Base-by-base conservation (phyloP, 2,113 vertebrate species). In the Aptenodytes patagonicus region DNA sequence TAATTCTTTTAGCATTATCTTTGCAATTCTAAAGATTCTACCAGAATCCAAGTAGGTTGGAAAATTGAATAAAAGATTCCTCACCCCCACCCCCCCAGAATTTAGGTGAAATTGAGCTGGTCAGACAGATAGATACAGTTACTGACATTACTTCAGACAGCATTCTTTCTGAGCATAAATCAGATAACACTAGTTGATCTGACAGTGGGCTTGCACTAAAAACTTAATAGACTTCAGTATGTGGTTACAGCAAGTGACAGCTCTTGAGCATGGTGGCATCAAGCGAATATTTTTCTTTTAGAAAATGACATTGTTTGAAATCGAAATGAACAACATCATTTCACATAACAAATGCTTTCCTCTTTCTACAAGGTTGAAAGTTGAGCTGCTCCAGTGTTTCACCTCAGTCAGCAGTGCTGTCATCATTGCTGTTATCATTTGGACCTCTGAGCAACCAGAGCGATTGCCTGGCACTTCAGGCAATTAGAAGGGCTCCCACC, bases 211-310 rank as follows among this genome's bases (percentile, higher is more conserved):
- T 93, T 92, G 29, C n/a, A 52, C 46, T 40, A 14, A 83, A 84
- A 76, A 49, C 26, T 55, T 75, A 46, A 19, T 65, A 21, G 17
- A 58, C 57, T 84, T 75, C 29, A 42, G 0, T 75, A 14, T 58
- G 46, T 68, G 26, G 46, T 83, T 95, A 95, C n/a, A 90, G 71
- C 42, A 83, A 51, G 60, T 71, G 90, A 92, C 92, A 96, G 83
- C n/a, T 93, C 71, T 51, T 87, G 60, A 88, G 18, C 13, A 7
- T 49, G 26, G 36, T 91, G 60, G 18, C 47, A 61, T 36, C 6
- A 20, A 78, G 22, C 10, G 22, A 87, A 8, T 83, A 47, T 68
- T 95, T 83, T 87, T 71, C 26, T 69, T 69, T 60, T 26, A 69
- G 51, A 55, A 94, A 72, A 32, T 90, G 46, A 70, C 83, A 68